phyloP scores from a whole-genome alignment of 2,888 invertebrate species.

The Drosophila imparisetae region DNA sequence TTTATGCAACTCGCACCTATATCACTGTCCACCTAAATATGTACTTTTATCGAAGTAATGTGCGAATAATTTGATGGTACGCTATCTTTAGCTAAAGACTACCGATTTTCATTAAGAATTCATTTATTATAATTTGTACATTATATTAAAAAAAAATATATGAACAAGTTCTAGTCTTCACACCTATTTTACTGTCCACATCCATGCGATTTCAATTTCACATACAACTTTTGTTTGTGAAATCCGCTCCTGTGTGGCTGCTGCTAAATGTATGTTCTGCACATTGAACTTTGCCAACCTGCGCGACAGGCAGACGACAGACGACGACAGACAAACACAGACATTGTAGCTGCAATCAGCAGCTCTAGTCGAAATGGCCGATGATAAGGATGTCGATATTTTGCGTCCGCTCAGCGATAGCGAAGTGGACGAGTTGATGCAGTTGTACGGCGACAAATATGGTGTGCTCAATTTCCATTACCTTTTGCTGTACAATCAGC shows the following conservation, averaged over 20 bases:
- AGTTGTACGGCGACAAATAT: constrained; percentile 69
- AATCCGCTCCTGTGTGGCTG: constrained; percentile 37
- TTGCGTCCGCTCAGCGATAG: constrained; percentile 68
- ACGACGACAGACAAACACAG: constrained; percentile 23
- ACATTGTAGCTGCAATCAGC: constrained; percentile 27
- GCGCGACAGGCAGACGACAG: constrained; percentile 22
- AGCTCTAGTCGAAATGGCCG: constrained; percentile 32
- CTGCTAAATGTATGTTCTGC: background rate
- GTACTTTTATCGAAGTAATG: too few relatives aligned
- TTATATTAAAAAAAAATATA: background rate
- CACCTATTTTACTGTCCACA: background rate
- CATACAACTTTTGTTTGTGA: background rate
- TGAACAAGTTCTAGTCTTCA: background rate
- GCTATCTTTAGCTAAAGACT: background rate
- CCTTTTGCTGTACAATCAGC: constrained; percentile 78
- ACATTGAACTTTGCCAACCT: constrained; percentile 1
- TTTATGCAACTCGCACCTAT: background rate
- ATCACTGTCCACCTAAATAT: too few relatives aligned
- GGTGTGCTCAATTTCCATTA: constrained; percentile 75
- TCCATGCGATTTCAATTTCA: background rate
- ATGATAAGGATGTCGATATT: constrained; percentile 71
- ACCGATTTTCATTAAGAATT: background rate
- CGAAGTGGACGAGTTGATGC: constrained; percentile 73
- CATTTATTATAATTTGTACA: background rate
- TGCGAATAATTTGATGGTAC: too few relatives aligned